Percentiles rank a stretch among this genome's conserved stretches.
phyloP scores from a whole-genome alignment of 2,888 invertebrate genomes.

The Podabrus alpinus region DNA sequence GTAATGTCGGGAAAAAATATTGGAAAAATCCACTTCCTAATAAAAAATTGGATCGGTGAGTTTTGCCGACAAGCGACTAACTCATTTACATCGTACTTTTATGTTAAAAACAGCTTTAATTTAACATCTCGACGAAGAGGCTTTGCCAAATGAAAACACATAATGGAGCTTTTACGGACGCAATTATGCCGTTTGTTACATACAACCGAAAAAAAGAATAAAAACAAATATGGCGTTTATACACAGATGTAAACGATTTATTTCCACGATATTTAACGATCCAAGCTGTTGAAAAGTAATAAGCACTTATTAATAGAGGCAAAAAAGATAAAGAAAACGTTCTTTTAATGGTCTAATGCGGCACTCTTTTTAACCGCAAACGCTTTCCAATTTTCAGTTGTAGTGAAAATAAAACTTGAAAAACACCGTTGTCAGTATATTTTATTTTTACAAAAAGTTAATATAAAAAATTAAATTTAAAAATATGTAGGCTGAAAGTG shows the following conservation, averaged over 20 bases:
- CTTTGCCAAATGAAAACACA: constrained; percentile 31
- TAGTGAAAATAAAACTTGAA: neutral
- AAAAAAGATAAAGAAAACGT: neutral
- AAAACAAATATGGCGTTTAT: constrained; percentile 26
- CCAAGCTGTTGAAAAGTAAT: neutral
- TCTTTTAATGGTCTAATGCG: neutral
- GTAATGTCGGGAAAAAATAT: neutral
- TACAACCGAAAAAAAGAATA: constrained; percentile 20
- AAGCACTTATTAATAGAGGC: neutral
- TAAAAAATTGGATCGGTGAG: neutral
- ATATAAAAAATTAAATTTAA: neutral
- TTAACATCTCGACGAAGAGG: constrained; percentile 26
- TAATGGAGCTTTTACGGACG: constrained; percentile 29
- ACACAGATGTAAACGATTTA: constrained; percentile 24
- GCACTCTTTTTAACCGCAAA: neutral
- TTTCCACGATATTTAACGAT: neutral
- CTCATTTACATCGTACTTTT: constrained; percentile 27
- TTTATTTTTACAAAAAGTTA: neutral
- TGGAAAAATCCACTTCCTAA: constrained; percentile 13
- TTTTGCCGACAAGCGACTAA: neutral
- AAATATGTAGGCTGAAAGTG: neutral
- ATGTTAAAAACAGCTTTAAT: constrained; percentile 26
- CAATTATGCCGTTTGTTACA: constrained; percentile 26
- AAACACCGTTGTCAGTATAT: neutral
- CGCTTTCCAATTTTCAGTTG: neutral